These are phyloP conservation scores for Mirounga angustirostris DNA, from an alignment of 2,113 vertebrate genomes.

Conservation along the genomic window DNA sequence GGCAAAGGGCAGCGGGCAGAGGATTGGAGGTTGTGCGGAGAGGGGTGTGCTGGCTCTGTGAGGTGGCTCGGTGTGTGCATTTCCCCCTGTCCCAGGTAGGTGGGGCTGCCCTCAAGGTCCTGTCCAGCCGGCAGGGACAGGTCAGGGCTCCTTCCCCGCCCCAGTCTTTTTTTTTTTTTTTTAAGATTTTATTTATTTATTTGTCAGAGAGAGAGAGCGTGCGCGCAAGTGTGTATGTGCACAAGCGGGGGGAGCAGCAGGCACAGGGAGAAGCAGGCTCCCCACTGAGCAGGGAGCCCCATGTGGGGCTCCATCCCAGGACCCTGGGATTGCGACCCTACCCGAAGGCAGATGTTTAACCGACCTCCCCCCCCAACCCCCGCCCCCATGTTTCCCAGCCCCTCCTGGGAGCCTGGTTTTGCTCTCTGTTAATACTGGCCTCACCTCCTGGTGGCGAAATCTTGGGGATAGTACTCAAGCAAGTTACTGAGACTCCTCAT, in stretches of 20 bases:
- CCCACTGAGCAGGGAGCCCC: not conserved
- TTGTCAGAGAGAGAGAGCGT: not conserved
- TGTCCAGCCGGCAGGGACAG: not conserved
- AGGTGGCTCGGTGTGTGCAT: no score
- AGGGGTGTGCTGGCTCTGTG: not conserved
- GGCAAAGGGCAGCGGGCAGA: not conserved
- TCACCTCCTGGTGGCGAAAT: not conserved
- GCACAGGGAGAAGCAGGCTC: not conserved
- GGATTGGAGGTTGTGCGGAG: accelerated
- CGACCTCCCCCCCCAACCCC: no score
- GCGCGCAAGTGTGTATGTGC: no score
- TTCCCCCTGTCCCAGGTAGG: no score
- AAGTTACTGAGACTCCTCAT: no score
- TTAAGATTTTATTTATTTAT: not conserved
- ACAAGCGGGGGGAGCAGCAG: no score
- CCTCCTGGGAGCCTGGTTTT: not conserved
- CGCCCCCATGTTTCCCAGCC: not conserved
- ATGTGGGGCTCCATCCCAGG: not conserved
- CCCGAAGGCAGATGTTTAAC: not conserved
- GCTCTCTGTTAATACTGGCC: not conserved
- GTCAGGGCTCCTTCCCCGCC: not conserved
- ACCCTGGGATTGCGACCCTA: not conserved
- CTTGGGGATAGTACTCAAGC: not conserved
- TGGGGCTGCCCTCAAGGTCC: not conserved
- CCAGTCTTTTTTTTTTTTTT: not conserved